Base-by-base conservation (phyloP, 1,140 invertebrate species). In the Atta colombica region DNA sequence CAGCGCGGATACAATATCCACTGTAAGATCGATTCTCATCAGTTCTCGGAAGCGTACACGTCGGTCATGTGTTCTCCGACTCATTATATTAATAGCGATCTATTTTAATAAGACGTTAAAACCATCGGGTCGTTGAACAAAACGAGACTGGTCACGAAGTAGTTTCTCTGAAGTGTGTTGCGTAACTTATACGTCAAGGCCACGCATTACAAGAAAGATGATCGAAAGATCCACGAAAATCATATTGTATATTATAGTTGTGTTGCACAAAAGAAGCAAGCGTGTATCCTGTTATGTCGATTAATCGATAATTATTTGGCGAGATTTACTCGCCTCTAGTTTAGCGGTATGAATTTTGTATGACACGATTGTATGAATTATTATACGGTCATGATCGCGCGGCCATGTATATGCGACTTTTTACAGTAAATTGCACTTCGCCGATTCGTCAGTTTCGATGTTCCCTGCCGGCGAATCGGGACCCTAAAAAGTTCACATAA, bases 51-150 rank as follows among this genome's bases (percentile, higher is more conserved):
- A 49, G 53, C 4, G 35, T 72, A 58, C 51, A 35, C n/a, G 10
- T 28, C 18, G 7, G 18, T 39, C 16, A 14, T 12, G 28, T 16
- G 10, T 14, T 61, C 12, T 35, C 14, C 21, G 21, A 10, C 28
- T 45, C 14, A 85, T 78, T 68, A 85, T 80, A 85, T 85, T 85
- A 66, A 85, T 80, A 85, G 84, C 74, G 21, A 5, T 61, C 74
- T 77, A 77, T 77, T 77, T 77, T 77, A 68, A 77, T 53, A 78
- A 85, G 39, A 65, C 45, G 28, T 25, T 12, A 63, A 65, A 85
- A 78, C 14, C 58, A 28, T 21, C 2, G 28, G 71, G 45, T 85
- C 60, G 45, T 77, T 31, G 28, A 18, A 77, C 39, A 51, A 61
- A 63, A 16, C 45, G n/a, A n/a, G 58, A 21, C 35, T 53, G 39